Evolutionary conservation across 2,888 invertebrate species (phyloP).

Genomic region (Barypeithes pellucidus): DNA sequence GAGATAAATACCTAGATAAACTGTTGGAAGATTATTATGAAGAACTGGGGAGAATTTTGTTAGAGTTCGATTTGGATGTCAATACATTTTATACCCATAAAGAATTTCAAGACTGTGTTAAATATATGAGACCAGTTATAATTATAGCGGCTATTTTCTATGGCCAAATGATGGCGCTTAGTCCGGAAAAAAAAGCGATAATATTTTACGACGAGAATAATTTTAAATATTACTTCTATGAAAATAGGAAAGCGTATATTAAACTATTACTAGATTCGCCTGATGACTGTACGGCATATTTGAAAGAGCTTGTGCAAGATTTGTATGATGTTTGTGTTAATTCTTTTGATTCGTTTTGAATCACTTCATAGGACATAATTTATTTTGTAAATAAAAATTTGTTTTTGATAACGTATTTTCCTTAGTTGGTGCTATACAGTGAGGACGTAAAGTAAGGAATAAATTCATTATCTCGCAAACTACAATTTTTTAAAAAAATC

Average conservation of each 20-base stretch:
- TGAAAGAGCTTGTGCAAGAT: slow-evolving; percentile 30
- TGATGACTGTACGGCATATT: neutral
- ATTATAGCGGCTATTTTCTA: slow-evolving; percentile 19
- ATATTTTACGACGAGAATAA: slow-evolving; percentile 23
- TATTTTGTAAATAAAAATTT: no score
- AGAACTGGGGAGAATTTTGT: slow-evolving; percentile 54
- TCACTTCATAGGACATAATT: no score
- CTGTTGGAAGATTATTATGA: slow-evolving; percentile 56
- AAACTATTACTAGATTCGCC: neutral
- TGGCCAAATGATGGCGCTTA: neutral
- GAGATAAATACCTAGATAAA: slow-evolving; percentile 55
- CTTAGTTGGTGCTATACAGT: no score
- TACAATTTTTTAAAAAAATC: no score
- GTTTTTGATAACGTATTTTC: no score
- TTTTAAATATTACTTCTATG: neutral
- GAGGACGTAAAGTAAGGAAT: no score
- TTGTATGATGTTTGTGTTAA: slow-evolving; percentile 37
- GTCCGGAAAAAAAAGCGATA: slow-evolving; percentile 13
- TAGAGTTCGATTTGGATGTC: slow-evolving; percentile 50
- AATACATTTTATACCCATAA: slow-evolving; percentile 54
- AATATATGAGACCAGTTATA: slow-evolving; percentile 46
- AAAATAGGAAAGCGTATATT: slow-evolving; percentile 24
- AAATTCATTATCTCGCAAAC: no score
- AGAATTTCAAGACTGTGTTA: slow-evolving; percentile 56
- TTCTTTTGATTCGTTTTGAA: neutral